These are phyloP conservation scores for Osmerus eperlanus DNA, from an alignment of 2,113 vertebrate genomes.

Conservation along the genomic window DNA sequence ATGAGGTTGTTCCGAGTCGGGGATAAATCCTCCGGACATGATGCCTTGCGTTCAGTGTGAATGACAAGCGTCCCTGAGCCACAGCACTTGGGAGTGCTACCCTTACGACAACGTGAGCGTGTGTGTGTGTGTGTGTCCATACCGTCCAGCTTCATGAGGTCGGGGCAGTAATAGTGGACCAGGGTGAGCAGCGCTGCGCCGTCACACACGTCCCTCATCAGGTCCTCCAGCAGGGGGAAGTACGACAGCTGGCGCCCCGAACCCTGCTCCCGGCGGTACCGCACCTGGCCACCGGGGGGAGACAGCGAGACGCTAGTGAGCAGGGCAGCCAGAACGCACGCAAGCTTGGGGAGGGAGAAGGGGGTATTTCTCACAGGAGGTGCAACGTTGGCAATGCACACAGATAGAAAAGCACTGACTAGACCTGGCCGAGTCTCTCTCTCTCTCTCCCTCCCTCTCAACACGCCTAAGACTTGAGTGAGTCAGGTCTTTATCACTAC, in stretches of 20 bases:
- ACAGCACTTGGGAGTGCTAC: too few relatives aligned
- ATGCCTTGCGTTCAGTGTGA: too few relatives aligned
- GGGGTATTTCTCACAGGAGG: neutral
- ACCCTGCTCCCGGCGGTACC: conserved; percentile 90
- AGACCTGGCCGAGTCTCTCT: neutral
- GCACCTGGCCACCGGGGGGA: conserved; percentile 73
- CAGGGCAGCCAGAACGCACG: neutral
- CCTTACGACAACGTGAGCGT: neutral
- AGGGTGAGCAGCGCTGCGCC: conserved; percentile 85
- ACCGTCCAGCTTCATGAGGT: conserved; percentile 91
- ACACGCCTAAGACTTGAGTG: neutral
- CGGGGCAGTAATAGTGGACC: conserved; percentile 94
- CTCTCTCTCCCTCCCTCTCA: neutral
- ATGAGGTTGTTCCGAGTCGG: too few relatives aligned
- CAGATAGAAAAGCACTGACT: neutral
- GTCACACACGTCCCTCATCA: conserved; percentile 87
- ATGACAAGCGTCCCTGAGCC: too few relatives aligned
- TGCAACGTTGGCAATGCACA: neutral
- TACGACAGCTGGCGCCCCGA: conserved; percentile 80
- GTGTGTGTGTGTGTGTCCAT: conserved; percentile 28
- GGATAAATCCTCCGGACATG: too few relatives aligned
- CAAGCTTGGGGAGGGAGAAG: neutral
- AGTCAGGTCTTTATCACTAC: neutral
- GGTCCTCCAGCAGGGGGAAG: conserved; percentile 86
- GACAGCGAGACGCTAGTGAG: neutral